Evolutionary conservation across 2,888 invertebrate species (phyloP).

Genomic region (Stenurella melanura): DNA sequence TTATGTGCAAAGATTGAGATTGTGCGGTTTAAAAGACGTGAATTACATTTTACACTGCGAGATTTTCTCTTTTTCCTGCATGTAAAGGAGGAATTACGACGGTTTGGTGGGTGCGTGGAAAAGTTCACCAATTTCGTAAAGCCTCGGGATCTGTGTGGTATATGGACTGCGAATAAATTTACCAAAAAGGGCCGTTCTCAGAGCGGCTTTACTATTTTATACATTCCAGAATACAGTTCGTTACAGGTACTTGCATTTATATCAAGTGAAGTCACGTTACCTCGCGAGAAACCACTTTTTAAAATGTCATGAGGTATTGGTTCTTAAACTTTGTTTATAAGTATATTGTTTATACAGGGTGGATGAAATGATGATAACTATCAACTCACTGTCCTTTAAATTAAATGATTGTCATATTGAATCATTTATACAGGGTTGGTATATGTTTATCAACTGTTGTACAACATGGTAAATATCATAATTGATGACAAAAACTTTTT

Average conservation of each 20-base stretch:
- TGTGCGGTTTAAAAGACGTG: constrained; percentile 44
- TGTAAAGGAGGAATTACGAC: constrained; percentile 11
- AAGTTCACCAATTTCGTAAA: constrained; percentile 14
- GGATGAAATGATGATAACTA: too few species aligned
- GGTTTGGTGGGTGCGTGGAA: constrained; percentile 20
- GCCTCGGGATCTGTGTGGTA: constrained; percentile 14
- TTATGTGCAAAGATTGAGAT: constrained; percentile 59
- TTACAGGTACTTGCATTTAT: neutral
- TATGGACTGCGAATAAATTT: constrained; percentile 19
- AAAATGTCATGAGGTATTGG: neutral
- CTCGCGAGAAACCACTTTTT: neutral
- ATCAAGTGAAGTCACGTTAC: neutral
- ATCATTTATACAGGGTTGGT: too few species aligned
- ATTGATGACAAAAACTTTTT: too few species aligned
- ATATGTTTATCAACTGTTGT: too few species aligned
- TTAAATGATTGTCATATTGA: too few species aligned
- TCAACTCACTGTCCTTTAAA: too few species aligned
- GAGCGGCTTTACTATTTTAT: neutral
- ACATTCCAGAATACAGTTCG: neutral
- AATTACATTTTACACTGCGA: constrained; percentile 27
- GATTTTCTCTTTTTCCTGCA: constrained; percentile 20
- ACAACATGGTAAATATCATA: too few species aligned
- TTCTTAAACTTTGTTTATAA: too few species aligned
- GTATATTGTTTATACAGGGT: too few species aligned
- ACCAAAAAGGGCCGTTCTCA: neutral